Evolutionary conservation across 1,140 invertebrate genomes (phyloP), one percentile per base, ranked within the genome.

Genomic region (Psilanteris sp.): DNA sequence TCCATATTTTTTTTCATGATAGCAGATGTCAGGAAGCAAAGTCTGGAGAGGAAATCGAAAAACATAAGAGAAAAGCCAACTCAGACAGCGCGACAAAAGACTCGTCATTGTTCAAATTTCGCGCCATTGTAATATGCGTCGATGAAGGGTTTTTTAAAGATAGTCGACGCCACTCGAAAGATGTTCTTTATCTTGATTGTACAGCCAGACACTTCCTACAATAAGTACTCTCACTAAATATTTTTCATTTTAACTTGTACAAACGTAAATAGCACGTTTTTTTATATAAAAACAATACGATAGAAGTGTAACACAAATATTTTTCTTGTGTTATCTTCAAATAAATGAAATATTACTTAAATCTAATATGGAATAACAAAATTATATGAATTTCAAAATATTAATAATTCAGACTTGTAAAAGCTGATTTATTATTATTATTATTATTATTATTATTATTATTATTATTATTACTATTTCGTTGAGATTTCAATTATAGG

Each of bases 141-240:
- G 31, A 71, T 71, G 54, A 61, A 71, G 67, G 27, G 67, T 61
- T 61, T 70, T 71, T 32, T 54, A 54, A 59, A 71, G 54, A 61
- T 44, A 44, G 52, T 52, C 55, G 55, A 61, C 18, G 9, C 41
- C 29, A 59, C 66, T 70, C n/a, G 6, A 70, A 52, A 52, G 43
- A 41, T 11, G 4, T 32, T 36, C 54, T 52, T 57, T 39, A 52
- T 43, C 15, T 11, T 0, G 11, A 11, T 24, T 43, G 54, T 11
- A 31, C 0, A 22, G 11, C 6, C 10, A 27, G 37, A 29, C 22
- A 44, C 54, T 54, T 61, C 29, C 29, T 8, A n/a, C 9, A 24
- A 34, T 31, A 44, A 54, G 54, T 54, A 10, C 16, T 46, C 46
- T 37, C 8, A 18, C 16, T 41, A 70, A 50, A 59, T 59, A 50